Percentiles rank a stretch among this genome's conserved stretches.
phyloP scores from a whole-genome alignment of 2,797 vertebrate genomes.

The Spheniscus humboldti region DNA sequence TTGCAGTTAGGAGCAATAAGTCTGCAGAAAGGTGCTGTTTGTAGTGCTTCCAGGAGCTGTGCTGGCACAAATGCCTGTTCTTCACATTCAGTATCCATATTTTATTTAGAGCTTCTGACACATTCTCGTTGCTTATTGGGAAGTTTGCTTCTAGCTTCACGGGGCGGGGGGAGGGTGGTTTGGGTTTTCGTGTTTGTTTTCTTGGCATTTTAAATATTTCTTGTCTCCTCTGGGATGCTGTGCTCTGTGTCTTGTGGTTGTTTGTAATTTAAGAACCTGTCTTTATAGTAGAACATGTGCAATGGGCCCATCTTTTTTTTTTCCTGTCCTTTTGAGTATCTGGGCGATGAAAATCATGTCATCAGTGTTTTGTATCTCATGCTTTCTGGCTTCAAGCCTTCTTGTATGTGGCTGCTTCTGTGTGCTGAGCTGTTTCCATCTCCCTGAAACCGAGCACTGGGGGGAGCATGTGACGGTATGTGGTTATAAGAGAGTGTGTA shows the following conservation, averaged over 20 bases:
- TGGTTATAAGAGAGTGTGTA: not conserved
- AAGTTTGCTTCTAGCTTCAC: not conserved
- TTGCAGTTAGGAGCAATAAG: not conserved
- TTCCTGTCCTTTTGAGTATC: not conserved
- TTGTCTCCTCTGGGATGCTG: not conserved
- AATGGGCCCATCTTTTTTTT: not conserved
- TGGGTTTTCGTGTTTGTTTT: not conserved
- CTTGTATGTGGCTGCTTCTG: not conserved
- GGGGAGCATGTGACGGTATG: not conserved
- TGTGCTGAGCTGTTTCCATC: not conserved
- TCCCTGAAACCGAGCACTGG: not conserved
- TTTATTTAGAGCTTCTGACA: not conserved
- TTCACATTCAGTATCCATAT: not conserved
- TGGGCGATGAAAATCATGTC: not conserved
- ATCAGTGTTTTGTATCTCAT: not conserved
- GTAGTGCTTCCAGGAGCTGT: not conserved
- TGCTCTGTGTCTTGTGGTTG: not conserved
- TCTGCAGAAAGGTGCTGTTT: not conserved
- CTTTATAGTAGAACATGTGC: not conserved
- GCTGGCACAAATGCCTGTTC: not conserved
- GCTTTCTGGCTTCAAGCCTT: not conserved
- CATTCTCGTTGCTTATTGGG: not conserved
- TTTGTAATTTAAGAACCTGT: not conserved
- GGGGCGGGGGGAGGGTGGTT: not conserved
- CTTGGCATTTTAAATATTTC: not conserved